A percentile compares a stretch with the other conserved stretches of the same genome.
phyloP scores from a whole-genome alignment of 2,888 invertebrate species.

The Lasioglossum figueresi region DNA sequence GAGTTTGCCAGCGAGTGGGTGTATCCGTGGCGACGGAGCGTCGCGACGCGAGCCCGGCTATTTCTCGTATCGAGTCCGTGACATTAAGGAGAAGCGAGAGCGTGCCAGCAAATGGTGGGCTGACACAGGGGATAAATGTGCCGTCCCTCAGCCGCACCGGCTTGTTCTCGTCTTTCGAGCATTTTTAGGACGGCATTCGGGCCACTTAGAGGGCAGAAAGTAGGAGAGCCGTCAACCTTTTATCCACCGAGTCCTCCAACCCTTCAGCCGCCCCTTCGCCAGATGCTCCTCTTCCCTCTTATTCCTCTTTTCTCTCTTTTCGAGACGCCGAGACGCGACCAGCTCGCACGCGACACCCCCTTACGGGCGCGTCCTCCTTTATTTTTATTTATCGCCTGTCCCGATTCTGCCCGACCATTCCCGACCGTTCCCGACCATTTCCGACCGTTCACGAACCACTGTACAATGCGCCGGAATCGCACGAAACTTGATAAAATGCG shows the following conservation, averaged over 20 bases:
- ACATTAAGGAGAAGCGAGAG: slow-evolving; percentile 66
- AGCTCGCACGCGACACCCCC: slow-evolving; percentile 19
- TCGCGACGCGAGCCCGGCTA: slow-evolving; percentile 18
- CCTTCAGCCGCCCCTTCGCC: background rate
- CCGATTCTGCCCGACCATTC: slow-evolving; percentile 29
- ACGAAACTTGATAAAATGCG: too few species aligned
- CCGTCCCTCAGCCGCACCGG: slow-evolving; percentile 27
- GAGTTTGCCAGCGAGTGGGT: background rate
- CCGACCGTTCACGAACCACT: background rate
- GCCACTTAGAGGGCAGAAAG: slow-evolving; percentile 67
- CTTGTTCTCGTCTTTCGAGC: slow-evolving; percentile 58
- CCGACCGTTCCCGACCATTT: background rate
- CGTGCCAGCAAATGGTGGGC: slow-evolving; percentile 61
- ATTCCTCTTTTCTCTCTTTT: slow-evolving; percentile 12
- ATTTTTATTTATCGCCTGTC: slow-evolving; percentile 63
- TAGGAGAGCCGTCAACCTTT: slow-evolving; percentile 67
- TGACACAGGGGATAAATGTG: slow-evolving; percentile 59
- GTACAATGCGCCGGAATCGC: too few species aligned
- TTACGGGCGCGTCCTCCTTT: slow-evolving; percentile 17
- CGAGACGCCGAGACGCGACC: background rate
- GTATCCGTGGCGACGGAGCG: slow-evolving; percentile 31
- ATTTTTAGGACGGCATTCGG: slow-evolving; percentile 73
- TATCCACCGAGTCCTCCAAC: slow-evolving; percentile 38
- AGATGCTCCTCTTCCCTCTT: background rate
- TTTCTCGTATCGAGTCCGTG: slow-evolving; percentile 49